Evolutionary conservation across 2,113 vertebrate species (phyloP), one percentile per base, ranked within the genome.

Genomic region (Brachypteracias leptosomus): DNA sequence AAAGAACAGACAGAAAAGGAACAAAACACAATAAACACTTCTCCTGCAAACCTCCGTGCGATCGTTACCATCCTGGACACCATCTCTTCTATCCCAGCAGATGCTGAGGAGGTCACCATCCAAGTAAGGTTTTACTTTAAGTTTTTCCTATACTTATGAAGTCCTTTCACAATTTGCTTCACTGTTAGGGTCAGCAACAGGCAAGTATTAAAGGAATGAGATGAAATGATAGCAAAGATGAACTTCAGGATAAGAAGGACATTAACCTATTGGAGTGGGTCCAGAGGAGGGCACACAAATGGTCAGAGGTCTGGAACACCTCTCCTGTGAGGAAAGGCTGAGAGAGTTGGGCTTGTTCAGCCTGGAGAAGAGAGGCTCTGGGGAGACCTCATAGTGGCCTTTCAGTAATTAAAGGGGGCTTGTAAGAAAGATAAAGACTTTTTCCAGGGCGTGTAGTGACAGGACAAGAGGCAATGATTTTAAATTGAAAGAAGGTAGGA

Each of bases 61-160:
- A 22, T 98, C 2, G 33, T 98, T 84, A 68, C 6, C 67, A 98
- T 98, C 80, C 82, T 98, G 18, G 13, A 72, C 25, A 75, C 38
- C 35, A 7, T 98, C 58, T 98, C 98, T 22, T 73, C 42, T 15
- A 95, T 98, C 55, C 96, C 97, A 26, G 72, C 19, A 49, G 18
- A 95, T 6, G 96, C 98, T 77, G 7, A 95, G 2, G 7, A 59
- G 26, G 0, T 2, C 59, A 97, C 22, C 71, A 96, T 98, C 93
- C 5, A 2, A 36, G 98, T 98, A 95, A 97, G 76, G 70, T 97
- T 89, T 70, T 61, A 51, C 80, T 88, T 86, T 44, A 80, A 35
- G 5, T 49, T 46, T 90, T 82, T 11, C 2, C 5, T 72, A 44
- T 14, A 67, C 55, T 67, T 68, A 44, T 11, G 26, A 61, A 73